These are phyloP conservation scores for Heterotilapia buettikoferi DNA, from an alignment of 2,113 vertebrate species.

Conservation along the genomic window DNA sequence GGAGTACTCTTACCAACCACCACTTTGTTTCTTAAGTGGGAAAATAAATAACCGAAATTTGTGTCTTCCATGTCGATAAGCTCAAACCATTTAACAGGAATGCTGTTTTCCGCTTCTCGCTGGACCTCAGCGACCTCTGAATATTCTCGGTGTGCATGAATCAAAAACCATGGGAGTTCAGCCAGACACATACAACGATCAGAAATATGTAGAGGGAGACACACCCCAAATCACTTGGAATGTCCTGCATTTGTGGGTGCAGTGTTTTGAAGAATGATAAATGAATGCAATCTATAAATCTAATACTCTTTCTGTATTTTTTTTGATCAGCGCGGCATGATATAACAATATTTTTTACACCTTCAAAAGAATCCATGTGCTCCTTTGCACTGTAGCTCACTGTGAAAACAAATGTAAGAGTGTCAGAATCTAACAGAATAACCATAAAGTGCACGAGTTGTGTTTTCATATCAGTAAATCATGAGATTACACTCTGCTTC, in stretches of 20 bases:
- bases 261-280: background rate
- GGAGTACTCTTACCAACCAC: background rate
- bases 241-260: background rate
- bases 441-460: background rate
- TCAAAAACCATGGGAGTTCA: background rate
- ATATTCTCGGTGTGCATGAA: background rate
- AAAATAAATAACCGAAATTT: constrained; percentile 2
- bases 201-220: constrained; percentile 1
- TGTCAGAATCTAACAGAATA: background rate
- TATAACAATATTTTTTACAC: background rate
- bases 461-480: constrained; percentile 28
- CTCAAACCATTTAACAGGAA: constrained; percentile 18
- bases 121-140: background rate
- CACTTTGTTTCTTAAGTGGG: background rate
- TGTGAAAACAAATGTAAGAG: background rate
- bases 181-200: constrained; percentile 9
- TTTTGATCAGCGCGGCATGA: background rate
- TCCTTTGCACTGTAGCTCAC: background rate
- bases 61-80: background rate
- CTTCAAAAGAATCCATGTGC: background rate
- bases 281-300: background rate
- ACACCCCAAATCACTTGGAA: background rate
- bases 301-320: background rate
- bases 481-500: background rate
- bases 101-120: background rate